Conservation (phyloP, 2,113 vertebrate genomes). For the Furnarius figulus region DNA sequence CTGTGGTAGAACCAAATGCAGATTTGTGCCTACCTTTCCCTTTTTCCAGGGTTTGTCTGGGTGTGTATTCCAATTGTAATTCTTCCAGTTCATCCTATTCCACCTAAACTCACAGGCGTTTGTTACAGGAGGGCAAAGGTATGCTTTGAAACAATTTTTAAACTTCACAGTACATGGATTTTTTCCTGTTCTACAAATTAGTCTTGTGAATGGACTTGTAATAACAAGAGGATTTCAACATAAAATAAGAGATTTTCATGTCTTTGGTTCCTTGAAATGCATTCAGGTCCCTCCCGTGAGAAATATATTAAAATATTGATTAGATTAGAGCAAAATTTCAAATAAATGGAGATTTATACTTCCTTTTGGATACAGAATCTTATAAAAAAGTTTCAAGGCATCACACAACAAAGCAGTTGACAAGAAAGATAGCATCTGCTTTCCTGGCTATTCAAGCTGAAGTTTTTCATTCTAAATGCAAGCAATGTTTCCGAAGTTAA, state of each 20-base stretch:
- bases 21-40: background rate
- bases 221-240: constrained; percentile 62
- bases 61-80: background rate
- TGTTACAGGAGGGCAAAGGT: constrained; percentile 22
- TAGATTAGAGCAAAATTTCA: constrained; percentile 71
- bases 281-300: constrained; percentile 52
- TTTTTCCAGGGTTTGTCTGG: background rate
- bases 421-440: constrained; percentile 84
- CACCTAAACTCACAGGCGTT: background rate
- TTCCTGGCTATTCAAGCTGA: constrained; percentile 80
- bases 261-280: constrained; percentile 35
- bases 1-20: background rate
- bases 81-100: background rate
- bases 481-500: constrained; percentile 81
- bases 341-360: constrained; percentile 77
- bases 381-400: constrained; percentile 77
- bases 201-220: constrained; percentile 36
- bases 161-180: background rate
- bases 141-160: constrained; percentile 5
- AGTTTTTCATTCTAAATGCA: constrained; percentile 84
- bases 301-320: constrained; percentile 72
- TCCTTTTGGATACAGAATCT: constrained; percentile 72
- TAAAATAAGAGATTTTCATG: constrained; percentile 57
- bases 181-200: constrained; percentile 41
- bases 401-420: constrained; percentile 78